A percentile compares a stretch with the other conserved stretches of the same genome.
Conservation (phyloP, 2,888 invertebrate species). For the Daptonema setosum region DNA sequence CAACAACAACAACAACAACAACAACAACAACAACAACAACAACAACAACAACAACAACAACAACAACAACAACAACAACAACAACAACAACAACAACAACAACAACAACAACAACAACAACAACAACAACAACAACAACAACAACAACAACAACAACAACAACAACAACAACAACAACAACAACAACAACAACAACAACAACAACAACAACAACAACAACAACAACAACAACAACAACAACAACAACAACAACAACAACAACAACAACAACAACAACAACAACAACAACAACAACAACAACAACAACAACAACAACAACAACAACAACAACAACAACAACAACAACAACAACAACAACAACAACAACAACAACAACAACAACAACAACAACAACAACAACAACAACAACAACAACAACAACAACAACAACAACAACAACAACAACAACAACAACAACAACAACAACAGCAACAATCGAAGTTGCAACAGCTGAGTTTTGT, state of each 20-base stretch:
- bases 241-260: conserved; percentile 1
- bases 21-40: background rate
- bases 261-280: conserved; percentile 1
- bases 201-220: conserved; percentile 1
- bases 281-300: conserved; percentile 1
- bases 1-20: background rate
- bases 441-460: conserved; percentile 1
- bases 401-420: conserved; percentile 1
- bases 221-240: conserved; percentile 1
- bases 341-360: conserved; percentile 1
- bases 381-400: conserved; percentile 1
- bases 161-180: conserved; percentile 1
- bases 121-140: background rate
- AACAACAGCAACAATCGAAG: background rate
- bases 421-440: conserved; percentile 1
- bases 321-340: conserved; percentile 1
- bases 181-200: conserved; percentile 1
- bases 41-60: background rate
- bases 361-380: conserved; percentile 1
- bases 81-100: background rate
- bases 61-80: background rate
- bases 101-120: background rate
- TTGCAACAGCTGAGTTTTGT: too few species aligned
- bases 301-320: background rate
- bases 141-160: conserved; percentile 1